Evolutionary conservation across 2,888 invertebrate genomes (phyloP).

Genomic region (Aspidiotus destructor): DNA sequence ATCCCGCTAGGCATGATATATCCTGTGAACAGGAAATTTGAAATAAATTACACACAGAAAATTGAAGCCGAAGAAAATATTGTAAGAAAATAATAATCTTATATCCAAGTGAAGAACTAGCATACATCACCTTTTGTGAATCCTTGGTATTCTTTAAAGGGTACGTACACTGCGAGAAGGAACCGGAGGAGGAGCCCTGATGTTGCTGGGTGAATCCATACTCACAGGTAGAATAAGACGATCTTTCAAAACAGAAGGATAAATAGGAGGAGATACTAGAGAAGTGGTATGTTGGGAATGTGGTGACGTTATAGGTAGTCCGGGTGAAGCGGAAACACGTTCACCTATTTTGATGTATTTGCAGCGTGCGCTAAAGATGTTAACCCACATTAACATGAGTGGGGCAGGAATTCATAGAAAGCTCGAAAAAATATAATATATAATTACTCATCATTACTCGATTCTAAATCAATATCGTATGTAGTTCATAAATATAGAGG

Average conservation of each 20-base stretch:
- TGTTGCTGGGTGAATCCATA: constrained; percentile 26
- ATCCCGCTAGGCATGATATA: constrained; percentile 39
- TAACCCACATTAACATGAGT: background rate
- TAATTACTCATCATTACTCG: constrained; percentile 1
- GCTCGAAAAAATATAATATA: no score
- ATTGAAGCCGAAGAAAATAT: background rate
- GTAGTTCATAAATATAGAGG: no score
- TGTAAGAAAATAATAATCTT: background rate
- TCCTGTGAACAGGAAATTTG: background rate
- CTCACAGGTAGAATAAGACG: constrained; percentile 47
- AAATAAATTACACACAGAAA: background rate
- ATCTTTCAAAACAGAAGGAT: constrained; percentile 67
- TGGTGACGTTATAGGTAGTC: constrained; percentile 43
- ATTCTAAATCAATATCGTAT: constrained; percentile 27
- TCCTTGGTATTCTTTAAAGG: constrained; percentile 31
- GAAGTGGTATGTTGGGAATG: constrained; percentile 35
- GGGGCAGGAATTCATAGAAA: no score
- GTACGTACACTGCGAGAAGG: constrained; percentile 66
- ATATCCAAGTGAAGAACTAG: background rate
- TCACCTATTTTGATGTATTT: constrained; percentile 1
- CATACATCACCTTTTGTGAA: constrained; percentile 21
- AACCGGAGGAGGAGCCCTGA: constrained; percentile 74
- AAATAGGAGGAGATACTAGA: constrained; percentile 49
- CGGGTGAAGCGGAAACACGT: constrained; percentile 39
- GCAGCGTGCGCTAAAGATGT: constrained; percentile 27